phyloP scores from a whole-genome alignment of 2,113 vertebrate genomes.

The Buteo buteo region DNA sequence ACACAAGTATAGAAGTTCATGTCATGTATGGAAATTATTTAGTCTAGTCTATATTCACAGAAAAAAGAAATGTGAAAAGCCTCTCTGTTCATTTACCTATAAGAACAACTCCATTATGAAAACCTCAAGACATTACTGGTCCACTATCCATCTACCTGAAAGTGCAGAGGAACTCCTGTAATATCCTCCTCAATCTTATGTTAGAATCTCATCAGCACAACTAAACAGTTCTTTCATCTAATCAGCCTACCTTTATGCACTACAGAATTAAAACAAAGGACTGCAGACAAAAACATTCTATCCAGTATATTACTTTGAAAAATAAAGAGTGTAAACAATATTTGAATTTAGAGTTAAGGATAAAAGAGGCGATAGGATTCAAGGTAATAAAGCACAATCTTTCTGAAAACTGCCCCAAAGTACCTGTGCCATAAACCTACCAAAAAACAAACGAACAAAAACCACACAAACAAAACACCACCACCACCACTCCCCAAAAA shows the following conservation, averaged over 20 bases:
- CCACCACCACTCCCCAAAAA: not conserved
- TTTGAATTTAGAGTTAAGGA: not conserved
- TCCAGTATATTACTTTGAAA: not conserved
- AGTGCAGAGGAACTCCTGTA: not conserved
- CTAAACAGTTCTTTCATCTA: not conserved
- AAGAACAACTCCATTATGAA: not conserved
- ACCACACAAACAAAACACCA: not conserved
- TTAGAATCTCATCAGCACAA: not conserved
- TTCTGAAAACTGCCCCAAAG: not conserved
- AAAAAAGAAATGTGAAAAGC: not conserved
- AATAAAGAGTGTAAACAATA: not conserved
- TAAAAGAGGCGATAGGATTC: not conserved
- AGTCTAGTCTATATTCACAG: not conserved
- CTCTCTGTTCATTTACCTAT: not conserved
- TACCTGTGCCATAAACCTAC: not conserved
- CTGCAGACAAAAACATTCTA: not conserved
- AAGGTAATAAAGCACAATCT: not conserved
- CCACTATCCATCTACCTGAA: not conserved
- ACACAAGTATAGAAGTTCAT: not conserved
- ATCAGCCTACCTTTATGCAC: not conserved
- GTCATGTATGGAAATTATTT: not conserved
- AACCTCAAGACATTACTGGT: not conserved
- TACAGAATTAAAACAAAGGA: not conserved
- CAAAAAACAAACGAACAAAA: not conserved
- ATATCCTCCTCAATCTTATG: not conserved